Conservation (phyloP, 2,888 invertebrate species). For the Eudasyphora cyanicolor region DNA sequence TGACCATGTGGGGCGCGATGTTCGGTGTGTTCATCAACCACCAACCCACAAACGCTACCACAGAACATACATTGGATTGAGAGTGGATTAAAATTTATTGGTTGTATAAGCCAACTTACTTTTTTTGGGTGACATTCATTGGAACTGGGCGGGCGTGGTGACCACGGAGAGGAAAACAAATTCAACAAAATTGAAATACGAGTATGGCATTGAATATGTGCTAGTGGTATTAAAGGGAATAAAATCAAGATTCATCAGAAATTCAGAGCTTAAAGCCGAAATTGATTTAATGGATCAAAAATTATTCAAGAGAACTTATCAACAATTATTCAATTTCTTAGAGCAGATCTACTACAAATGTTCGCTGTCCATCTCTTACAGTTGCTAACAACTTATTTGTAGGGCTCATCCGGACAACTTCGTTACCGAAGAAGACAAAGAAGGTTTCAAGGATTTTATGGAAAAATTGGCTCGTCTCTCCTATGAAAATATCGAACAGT, state of each 20-base stretch:
- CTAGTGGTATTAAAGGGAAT: conserved; percentile 2
- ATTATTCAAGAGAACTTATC: too few relatives aligned
- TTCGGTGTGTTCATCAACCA: conserved; percentile 1
- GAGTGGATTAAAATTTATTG: conserved; percentile 49
- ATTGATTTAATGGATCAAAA: too few relatives aligned
- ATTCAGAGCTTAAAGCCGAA: too few relatives aligned
- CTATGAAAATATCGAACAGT: conserved; percentile 82
- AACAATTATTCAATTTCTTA: too few relatives aligned
- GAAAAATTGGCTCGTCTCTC: conserved; percentile 82
- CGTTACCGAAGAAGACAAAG: conserved; percentile 81
- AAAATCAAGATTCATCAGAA: too few relatives aligned
- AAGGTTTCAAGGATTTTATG: conserved; percentile 82
- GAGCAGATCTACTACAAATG: too few relatives aligned
- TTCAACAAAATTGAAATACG: not conserved
- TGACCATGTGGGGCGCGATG: not conserved
- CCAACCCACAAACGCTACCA: conserved; percentile 29
- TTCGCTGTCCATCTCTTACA: too few relatives aligned
- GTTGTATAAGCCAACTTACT: conserved; percentile 13
- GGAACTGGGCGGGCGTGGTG: not conserved
- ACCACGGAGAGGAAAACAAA: not conserved
- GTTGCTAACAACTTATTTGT: too few relatives aligned
- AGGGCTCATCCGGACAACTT: conserved; percentile 71
- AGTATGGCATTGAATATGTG: too few relatives aligned
- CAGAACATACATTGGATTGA: conserved; percentile 42
- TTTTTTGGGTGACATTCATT: not conserved